phyloP scores from a whole-genome alignment of 2,888 invertebrate genomes.

The Lepidonotus clava region DNA sequence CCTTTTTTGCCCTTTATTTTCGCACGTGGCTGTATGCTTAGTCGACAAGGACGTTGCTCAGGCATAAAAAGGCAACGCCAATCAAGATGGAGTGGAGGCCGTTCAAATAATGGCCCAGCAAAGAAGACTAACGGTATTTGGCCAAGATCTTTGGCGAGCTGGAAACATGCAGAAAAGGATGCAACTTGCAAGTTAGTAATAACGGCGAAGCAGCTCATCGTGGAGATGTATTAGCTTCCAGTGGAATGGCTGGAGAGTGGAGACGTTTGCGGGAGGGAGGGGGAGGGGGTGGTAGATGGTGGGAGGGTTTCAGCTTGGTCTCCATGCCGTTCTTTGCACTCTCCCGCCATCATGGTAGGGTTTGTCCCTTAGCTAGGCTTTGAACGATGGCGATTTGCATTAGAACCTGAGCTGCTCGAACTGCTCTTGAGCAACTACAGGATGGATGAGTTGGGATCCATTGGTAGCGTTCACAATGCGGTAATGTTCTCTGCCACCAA shows the following conservation, averaged over 20 bases:
- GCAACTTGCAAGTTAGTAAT: not conserved
- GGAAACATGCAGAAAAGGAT: conserved; percentile 10
- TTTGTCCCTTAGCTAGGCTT: too few relatives aligned
- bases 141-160: not conserved
- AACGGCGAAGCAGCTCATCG: not conserved
- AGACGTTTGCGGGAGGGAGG: not conserved
- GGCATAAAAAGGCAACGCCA: not conserved
- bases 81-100: conserved; percentile 23
- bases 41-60: not conserved
- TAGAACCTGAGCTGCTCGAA: not conserved
- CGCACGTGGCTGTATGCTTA: not conserved
- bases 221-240: not conserved
- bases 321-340: not conserved
- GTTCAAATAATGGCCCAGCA: conserved; percentile 28
- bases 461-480: not conserved
- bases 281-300: not conserved
- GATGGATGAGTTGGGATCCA: conserved; percentile 8
- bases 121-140: conserved; percentile 9
- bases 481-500: not conserved
- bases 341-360: not conserved
- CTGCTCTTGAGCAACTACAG: too few relatives aligned
- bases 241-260: not conserved
- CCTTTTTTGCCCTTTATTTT: not conserved
- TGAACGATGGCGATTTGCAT: not conserved
- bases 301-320: not conserved